Conservation (phyloP, 2,888 invertebrate species). For the Plebejus anna region DNA sequence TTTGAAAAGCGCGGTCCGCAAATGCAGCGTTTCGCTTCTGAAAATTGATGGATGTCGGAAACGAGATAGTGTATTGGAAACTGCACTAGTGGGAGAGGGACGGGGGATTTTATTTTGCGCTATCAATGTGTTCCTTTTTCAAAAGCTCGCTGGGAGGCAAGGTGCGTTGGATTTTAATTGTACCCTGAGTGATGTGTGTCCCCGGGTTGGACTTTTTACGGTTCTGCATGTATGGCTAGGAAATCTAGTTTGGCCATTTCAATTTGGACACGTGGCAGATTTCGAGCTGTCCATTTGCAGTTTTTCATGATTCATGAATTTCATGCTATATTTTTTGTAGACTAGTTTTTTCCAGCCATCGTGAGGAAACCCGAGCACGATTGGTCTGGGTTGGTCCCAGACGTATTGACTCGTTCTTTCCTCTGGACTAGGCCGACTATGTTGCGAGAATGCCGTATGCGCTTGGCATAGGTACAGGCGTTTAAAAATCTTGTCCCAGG, state of each 20-base stretch:
- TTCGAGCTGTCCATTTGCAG: not conserved
- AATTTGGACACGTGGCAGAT: not conserved
- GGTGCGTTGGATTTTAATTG: conserved; percentile 73
- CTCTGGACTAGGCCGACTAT: too few species aligned
- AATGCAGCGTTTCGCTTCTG: conserved; percentile 14
- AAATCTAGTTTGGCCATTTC: not conserved
- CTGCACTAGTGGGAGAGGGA: conserved; percentile 46
- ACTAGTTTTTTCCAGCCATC: too few species aligned
- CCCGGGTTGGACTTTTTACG: conserved; percentile 39
- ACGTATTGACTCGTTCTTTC: too few species aligned
- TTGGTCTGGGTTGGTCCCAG: too few species aligned
- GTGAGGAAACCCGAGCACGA: too few species aligned
- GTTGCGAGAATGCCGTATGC: too few species aligned
- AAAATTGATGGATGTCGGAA: conserved; percentile 48
- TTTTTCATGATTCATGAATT: not conserved
- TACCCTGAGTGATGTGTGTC: conserved; percentile 68
- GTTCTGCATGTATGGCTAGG: not conserved
- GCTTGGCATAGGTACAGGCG: too few species aligned
- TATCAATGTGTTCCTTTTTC: conserved; percentile 61
- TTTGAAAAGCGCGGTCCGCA: not conserved
- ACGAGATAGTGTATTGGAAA: conserved; percentile 44
- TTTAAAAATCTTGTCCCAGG: too few species aligned
- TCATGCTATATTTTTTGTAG: not conserved
- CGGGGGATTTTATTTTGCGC: conserved; percentile 52
- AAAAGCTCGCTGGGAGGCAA: conserved; percentile 73